phyloP scores from a whole-genome alignment of 1,140 invertebrate species.

The Hyles vespertilio region DNA sequence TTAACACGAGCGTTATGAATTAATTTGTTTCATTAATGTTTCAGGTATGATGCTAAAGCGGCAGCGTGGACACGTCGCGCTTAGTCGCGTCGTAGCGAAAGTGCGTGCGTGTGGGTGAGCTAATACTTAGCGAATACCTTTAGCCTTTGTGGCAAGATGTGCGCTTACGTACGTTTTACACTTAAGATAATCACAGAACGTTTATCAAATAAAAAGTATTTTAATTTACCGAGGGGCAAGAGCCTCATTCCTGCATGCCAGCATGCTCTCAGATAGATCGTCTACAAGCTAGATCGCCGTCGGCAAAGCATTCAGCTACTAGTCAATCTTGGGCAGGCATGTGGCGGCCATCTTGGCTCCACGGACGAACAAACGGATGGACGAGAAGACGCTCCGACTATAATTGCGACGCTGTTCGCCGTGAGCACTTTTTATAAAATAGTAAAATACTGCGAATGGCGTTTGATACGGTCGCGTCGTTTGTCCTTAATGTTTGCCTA shows the following conservation, averaged over 20 bases:
- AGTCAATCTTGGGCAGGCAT: constrained; percentile 69
- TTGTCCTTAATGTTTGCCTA: not conserved
- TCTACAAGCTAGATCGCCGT: constrained; percentile 51
- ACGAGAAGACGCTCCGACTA: constrained; percentile 49
- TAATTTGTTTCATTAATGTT: not conserved
- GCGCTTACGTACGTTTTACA: constrained; percentile 28
- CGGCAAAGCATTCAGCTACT: constrained; percentile 64
- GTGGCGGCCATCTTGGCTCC: constrained; percentile 56
- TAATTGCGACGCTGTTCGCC: constrained; percentile 63
- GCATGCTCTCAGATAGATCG: constrained; percentile 49
- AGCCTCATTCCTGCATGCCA: constrained; percentile 50
- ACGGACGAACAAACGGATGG: constrained; percentile 43
- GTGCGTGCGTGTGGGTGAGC: no score
- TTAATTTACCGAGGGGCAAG: constrained; percentile 59
- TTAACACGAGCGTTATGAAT: not conserved
- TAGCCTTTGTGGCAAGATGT: no score
- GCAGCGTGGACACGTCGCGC: no score
- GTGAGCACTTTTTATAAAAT: constrained; percentile 52
- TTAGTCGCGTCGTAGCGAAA: no score
- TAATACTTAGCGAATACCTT: no score
- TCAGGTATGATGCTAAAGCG: not conserved
- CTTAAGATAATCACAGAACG: constrained; percentile 47
- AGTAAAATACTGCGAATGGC: constrained; percentile 27
- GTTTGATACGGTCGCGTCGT: constrained; percentile 13
- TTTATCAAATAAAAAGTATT: constrained; percentile 64